Base-by-base conservation (phyloP, 2,797 vertebrate species). In the Chrosomus eos region DNA sequence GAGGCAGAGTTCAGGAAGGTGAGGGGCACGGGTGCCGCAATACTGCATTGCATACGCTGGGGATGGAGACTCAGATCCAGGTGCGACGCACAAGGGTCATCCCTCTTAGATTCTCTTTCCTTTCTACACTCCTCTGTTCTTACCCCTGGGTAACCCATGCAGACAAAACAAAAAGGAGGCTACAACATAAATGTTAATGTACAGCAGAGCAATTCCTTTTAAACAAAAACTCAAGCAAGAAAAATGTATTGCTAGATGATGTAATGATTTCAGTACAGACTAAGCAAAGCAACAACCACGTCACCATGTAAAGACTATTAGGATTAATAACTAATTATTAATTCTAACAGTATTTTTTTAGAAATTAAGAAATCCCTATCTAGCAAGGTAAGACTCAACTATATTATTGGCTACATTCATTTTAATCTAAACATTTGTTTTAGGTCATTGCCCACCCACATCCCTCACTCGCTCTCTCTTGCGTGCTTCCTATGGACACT, bases 401-500 rank as follows among this genome's bases (percentile, higher is more conserved):
- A 93, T 85, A 91, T 85, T 77, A 91, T 92, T 91, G 92, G 93
- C 93, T 94, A 93, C 87, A 90, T 64, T 31, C 93, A 88, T 82
- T 68, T 82, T 48, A 45, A 91, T 83, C 89, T 94, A 93, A 88
- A 92, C 88, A 94, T 94, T 94, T 92, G 93, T 91, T 85, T 90
- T 89, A 91, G 77, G 90, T 90, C 85, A 92, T 94, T 93, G 92
- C 92, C 93, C 90, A 93, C 92, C 94, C 88, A 90, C 90, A 94
- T 94, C 94, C 92, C 94, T 89, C 90, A 88, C 91, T 92, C 92
- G 89, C 84, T 89, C 90, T 87, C 85, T 71, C 89, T 87, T 88
- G 93, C 92, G 92, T 93, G 95, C 92, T 94, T 96, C 96, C 95
- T 96, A 92, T 95, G 94, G 94, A 97, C 96, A 93, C 94, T 98